Evolutionary conservation across 2,797 vertebrate genomes (phyloP), one percentile per base, ranked within the genome.

Genomic region (Cynopterus sphinx): DNA sequence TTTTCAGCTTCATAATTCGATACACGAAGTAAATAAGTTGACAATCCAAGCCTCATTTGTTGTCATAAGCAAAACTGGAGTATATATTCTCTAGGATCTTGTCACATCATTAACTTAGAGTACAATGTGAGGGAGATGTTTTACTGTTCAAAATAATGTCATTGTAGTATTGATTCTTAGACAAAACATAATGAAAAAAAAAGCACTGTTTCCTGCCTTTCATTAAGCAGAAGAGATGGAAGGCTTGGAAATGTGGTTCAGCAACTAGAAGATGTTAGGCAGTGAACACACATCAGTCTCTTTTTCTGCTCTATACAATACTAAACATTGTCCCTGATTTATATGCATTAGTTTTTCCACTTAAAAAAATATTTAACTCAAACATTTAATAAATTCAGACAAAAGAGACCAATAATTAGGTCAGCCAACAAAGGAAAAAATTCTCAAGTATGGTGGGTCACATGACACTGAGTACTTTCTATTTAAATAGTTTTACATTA

Each of bases 1-100:
- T 36, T 95, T 96, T 98, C 96, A 96, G 36, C 57, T 97, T 97
- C 91, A 53, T 59, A 95, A 71, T 95, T 92, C 49, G 96, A 57
- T 78, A 81, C 28, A 91, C 51, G 73, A 98, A 91, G 39, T 75
- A 4, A 96, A 41, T 10, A 73, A 77, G 33, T 67, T 70, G 77
- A 95, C 73, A 96, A 73, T 7, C 11, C 73, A 73, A 83, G 22
- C 26, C 28, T 87, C 55, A 57, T 22, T 95, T 96, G 91, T 67
- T 97, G 83, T 81, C 96, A 46, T 95, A 90, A 92, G 87, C 39
- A 96, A 97, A 97, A 96, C 84, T 63, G 33, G 24, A 90, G 26
- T 85, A 17, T n/a, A 68, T 77, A 94, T 95, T 91, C 41, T 86
- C 33, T 15, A 68, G 65, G 33, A 86, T 90, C 46, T 88, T 92